Percentiles rank a stretch among this genome's conserved stretches.
Conservation (phyloP, 2,888 invertebrate genomes). For the Drosophila affinis region DNA sequence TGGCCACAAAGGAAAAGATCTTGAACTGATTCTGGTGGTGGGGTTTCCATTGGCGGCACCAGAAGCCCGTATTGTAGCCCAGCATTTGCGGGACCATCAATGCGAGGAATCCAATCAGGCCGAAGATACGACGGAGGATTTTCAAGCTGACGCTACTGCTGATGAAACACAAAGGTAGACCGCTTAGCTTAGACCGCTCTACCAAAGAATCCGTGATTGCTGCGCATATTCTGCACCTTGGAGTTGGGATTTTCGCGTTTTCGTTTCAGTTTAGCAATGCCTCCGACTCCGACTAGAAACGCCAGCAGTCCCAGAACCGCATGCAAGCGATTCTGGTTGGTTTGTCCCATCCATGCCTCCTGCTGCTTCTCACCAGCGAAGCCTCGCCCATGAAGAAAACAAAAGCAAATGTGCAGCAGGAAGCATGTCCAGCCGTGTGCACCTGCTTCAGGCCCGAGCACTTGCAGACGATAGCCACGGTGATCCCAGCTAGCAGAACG, state of each 20-base stretch:
- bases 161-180: slow-evolving; percentile 55
- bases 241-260: slow-evolving; percentile 73
- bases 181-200: slow-evolving; percentile 67
- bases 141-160: slow-evolving; percentile 37
- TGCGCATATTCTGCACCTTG: slow-evolving; percentile 74
- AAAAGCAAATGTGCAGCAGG: slow-evolving; percentile 81
- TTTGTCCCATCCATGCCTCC: slow-evolving; percentile 49
- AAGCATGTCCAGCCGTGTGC: slow-evolving; percentile 82
- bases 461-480: slow-evolving; percentile 56
- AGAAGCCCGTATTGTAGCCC: slow-evolving; percentile 81
- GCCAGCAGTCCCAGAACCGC: slow-evolving; percentile 71
- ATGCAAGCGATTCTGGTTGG: slow-evolving; percentile 69
- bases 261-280: slow-evolving; percentile 60
- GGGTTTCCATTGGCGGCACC: slow-evolving; percentile 72
- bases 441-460: slow-evolving; percentile 77
- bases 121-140: slow-evolving; percentile 70
- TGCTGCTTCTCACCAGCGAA: slow-evolving; percentile 75
- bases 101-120: slow-evolving; percentile 68
- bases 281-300: slow-evolving; percentile 75
- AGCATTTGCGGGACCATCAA: slow-evolving; percentile 76
- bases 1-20: slow-evolving; percentile 65
- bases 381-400: slow-evolving; percentile 79
- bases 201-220: slow-evolving; percentile 77
- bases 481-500: slow-evolving; percentile 56
- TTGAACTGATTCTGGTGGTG: slow-evolving; percentile 65